Base-by-base conservation (phyloP, 2,888 invertebrate genomes). In the Eledona agricola region DNA sequence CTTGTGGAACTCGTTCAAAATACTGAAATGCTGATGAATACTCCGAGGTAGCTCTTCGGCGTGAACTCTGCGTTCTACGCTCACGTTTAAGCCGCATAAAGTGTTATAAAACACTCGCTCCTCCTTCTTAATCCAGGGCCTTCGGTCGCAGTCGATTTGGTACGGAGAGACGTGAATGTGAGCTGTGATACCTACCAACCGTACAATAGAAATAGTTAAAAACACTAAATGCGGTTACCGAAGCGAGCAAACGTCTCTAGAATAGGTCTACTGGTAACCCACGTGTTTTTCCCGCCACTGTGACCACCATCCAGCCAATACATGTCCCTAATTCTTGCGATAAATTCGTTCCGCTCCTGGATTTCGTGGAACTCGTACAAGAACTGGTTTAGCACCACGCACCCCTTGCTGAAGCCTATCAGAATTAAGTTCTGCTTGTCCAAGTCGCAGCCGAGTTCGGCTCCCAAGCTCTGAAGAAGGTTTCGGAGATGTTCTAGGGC, bases 251-350 rank as follows among this genome's bases (percentile, higher is more conserved):
- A 80, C 0, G 87, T 86, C 72, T 87, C 84, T 16, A 96, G 79
- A 20, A 92, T 79, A 38, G 83, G 81, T 58, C 84, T 78, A 1
- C 90, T 84, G 0, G 90, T 92, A 62, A 94, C 86, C 92, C 94
- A 96, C 11, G 93, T 92, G 74, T 92, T 88, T 72, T 87, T 87
- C 0, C 86, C 85, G 7, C 94, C 95, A n/a, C 88, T 86, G 77
- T 95, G 94, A 0, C 94, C 94, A 1, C 93, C 93, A 77, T 95
- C 94, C 67, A 95, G 75, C 93, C 93, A 96, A 77, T 87, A 91
- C 85, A 95, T 89, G 58, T 84, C 82, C 59, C 81, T 80, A 38
- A 95, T 85, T 47, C 82, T 81, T 7, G 80, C 79, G n/a, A 89
- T 81, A 59, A 89, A 81, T 34, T 83, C 81, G 55, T 79, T 77